phyloP scores from a whole-genome alignment of 2,113 vertebrate species.

The Pollachius pollachius region DNA sequence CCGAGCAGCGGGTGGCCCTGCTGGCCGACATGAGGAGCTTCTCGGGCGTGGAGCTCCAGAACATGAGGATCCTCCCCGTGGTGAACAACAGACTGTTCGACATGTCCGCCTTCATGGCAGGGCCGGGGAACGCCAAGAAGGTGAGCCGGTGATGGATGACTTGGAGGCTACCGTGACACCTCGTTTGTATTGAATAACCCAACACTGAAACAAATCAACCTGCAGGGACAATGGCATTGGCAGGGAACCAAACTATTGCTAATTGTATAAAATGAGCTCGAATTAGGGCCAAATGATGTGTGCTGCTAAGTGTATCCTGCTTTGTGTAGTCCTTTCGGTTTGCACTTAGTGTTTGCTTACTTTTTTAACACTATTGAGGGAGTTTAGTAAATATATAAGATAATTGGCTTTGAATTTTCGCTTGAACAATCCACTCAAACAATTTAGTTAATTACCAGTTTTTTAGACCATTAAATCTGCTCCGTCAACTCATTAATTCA shows the following conservation, averaged over 20 bases:
- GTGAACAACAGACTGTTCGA: slow-evolving; percentile 97
- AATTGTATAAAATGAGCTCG: too few relatives aligned
- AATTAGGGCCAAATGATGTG: too few relatives aligned
- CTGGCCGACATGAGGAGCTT: slow-evolving; percentile 87
- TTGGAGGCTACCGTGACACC: not conserved
- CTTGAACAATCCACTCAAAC: too few relatives aligned
- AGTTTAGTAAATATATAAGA: not conserved
- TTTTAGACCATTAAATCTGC: too few relatives aligned
- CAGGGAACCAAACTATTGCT: too few relatives aligned
- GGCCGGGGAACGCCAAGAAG: slow-evolving; percentile 96
- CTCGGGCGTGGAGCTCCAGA: slow-evolving; percentile 84
- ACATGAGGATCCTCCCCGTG: slow-evolving; percentile 94
- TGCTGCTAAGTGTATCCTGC: too few relatives aligned
- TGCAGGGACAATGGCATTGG: too few relatives aligned
- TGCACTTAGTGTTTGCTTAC: too few relatives aligned
- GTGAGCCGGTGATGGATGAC: slow-evolving; percentile 31
- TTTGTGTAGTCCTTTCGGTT: too few relatives aligned
- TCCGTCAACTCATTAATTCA: too few relatives aligned
- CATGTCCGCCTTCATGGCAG: slow-evolving; percentile 98
- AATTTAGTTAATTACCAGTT: too few relatives aligned
- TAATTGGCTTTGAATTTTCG: too few relatives aligned
- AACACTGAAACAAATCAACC: not conserved
- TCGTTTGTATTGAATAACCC: not conserved
- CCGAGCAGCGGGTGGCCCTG: slow-evolving; percentile 85
- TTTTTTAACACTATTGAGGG: not conserved